Evolutionary conservation across 2,888 invertebrate genomes (phyloP).

Genomic region (Spodoptera exigua): DNA sequence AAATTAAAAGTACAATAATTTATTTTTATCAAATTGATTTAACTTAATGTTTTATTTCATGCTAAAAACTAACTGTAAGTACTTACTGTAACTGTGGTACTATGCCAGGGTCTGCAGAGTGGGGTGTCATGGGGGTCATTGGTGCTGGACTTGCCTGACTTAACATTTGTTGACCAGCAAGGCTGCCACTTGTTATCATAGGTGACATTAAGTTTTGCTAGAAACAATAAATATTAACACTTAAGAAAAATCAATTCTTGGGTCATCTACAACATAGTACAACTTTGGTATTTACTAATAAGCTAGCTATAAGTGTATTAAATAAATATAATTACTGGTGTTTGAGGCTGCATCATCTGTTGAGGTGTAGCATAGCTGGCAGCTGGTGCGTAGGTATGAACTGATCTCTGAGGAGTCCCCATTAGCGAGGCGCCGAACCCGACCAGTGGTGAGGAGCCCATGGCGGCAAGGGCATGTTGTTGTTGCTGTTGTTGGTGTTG

Average conservation of each 20-base stretch:
- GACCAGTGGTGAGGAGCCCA: constrained; percentile 90
- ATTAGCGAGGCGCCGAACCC: constrained; percentile 91
- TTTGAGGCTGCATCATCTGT: constrained; percentile 96
- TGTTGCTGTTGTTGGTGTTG: constrained; percentile 92
- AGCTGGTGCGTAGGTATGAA: constrained; percentile 93
- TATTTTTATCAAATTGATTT: neutral
- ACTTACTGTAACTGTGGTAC: constrained; percentile 97
- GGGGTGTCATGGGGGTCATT: constrained; percentile 97
- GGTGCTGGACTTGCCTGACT: constrained; percentile 93
- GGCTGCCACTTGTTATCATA: constrained; percentile 90
- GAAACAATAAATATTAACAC: constrained; percentile 13
- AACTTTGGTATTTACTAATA: no score
- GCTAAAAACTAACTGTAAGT: neutral
- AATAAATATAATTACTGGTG: constrained; percentile 90
- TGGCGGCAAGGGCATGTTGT: constrained; percentile 87
- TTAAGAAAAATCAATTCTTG: no score
- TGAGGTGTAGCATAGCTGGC: constrained; percentile 94
- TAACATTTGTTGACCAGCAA: constrained; percentile 90
- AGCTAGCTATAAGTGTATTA: neutral
- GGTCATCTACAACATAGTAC: no score
- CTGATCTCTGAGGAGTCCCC: constrained; percentile 92
- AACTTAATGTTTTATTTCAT: neutral
- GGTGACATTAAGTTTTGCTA: constrained; percentile 96
- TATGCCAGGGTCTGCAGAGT: constrained; percentile 97
- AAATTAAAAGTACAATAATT: constrained; percentile 61